Percentiles rank a stretch among this genome's conserved stretches.
Conservation (phyloP, 2,113 vertebrate species). For the Eurypyga helias region DNA sequence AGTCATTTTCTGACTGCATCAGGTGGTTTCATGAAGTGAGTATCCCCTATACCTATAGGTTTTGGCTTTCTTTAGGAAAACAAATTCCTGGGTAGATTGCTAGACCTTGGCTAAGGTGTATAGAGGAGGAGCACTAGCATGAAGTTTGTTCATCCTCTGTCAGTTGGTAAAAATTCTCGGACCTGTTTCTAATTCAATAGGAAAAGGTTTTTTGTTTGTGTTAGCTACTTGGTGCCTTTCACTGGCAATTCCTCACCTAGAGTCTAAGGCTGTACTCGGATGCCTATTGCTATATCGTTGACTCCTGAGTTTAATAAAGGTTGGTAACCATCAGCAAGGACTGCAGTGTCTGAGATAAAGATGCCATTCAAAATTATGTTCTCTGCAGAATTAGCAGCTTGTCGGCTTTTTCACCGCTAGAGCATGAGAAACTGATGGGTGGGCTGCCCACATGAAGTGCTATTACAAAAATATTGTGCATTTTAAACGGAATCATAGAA, state of each 20-base stretch:
- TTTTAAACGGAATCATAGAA: neutral
- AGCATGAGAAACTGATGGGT: neutral
- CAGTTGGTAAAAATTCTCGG: neutral
- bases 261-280: neutral
- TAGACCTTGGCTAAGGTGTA: neutral
- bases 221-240: neutral
- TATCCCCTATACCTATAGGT: neutral
- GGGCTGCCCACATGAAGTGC: neutral
- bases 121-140: neutral
- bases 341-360: neutral
- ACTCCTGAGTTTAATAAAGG: neutral
- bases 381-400: neutral
- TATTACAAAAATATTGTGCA: neutral
- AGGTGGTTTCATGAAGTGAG: neutral
- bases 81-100: neutral
- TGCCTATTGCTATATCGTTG: neutral
- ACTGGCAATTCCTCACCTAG: neutral
- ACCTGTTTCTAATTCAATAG: neutral
- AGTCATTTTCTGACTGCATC: neutral
- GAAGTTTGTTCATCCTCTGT: neutral
- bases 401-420: neutral
- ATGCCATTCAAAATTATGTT: neutral
- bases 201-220: neutral
- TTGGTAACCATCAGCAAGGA: neutral
- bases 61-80: neutral